Percentiles rank a stretch among this genome's conserved stretches.
phyloP scores from a whole-genome alignment of 1,140 invertebrate species.

The Adelges cooleyi region DNA sequence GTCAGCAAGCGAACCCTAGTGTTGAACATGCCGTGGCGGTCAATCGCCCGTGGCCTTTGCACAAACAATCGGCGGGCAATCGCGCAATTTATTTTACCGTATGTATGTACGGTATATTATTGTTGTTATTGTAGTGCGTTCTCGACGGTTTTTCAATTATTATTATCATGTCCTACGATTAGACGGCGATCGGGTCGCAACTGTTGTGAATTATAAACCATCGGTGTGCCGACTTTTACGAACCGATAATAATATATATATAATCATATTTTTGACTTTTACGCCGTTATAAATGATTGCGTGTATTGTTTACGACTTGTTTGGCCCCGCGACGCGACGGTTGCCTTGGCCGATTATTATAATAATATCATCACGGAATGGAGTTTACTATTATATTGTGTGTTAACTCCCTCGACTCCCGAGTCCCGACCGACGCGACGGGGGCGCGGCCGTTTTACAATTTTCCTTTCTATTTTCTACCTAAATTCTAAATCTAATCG shows the following conservation, averaged over 20 bases:
- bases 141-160: not conserved
- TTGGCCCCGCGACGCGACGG: no score
- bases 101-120: not conserved
- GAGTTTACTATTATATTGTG: no score
- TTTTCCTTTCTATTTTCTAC: no score
- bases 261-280: slow-evolving; percentile 9
- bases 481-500: no score
- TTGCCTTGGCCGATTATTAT: no score
- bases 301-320: not conserved
- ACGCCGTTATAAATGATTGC: not conserved
- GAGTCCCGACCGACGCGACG: no score
- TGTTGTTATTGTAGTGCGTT: not conserved
- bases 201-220: slow-evolving; percentile 1
- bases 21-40: not conserved
- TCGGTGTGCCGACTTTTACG: slow-evolving; percentile 12
- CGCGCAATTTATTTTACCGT: no score
- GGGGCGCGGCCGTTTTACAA: no score
- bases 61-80: slow-evolving; percentile 4
- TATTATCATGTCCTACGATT: no score
- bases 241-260: slow-evolving; percentile 25
- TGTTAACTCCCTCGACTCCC: no score
- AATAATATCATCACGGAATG: no score
- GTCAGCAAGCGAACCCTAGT: not conserved
- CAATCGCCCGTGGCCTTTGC: slow-evolving; percentile 20
- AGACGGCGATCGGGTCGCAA: not conserved